A percentile compares a stretch with the other conserved stretches of the same genome.
Conservation (phyloP, 1,140 invertebrate genomes). For the Apis dorsata region DNA sequence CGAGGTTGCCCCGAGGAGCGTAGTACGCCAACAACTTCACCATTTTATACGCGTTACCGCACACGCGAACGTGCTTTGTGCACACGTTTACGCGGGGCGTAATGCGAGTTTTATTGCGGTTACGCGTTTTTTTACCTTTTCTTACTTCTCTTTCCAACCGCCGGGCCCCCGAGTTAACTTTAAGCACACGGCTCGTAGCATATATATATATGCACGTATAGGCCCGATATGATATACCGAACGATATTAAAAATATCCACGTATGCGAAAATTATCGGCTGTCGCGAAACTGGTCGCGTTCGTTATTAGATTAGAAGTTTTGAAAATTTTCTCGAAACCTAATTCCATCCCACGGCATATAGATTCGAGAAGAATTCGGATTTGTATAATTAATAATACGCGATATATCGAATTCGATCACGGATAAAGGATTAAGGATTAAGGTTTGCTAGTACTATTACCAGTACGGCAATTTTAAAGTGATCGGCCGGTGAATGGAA, state of each 20-base stretch:
- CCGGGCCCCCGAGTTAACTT: background rate
- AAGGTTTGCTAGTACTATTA: too few species aligned
- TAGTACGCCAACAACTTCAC: conserved; percentile 26
- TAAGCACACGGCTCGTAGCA: background rate
- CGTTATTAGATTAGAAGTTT: too few species aligned
- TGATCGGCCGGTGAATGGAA: background rate
- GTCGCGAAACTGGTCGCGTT: background rate
- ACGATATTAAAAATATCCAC: conserved; percentile 48
- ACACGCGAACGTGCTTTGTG: conserved; percentile 55
- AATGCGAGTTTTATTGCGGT: conserved; percentile 61
- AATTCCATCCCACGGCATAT: too few species aligned
- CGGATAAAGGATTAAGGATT: too few species aligned
- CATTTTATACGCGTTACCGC: conserved; percentile 48
- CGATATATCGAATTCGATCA: too few species aligned
- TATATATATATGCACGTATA: too few species aligned
- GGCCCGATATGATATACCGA: conserved; percentile 28
- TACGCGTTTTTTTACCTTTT: conserved; percentile 56
- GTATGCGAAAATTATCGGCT: conserved; percentile 45
- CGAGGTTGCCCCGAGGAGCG: conserved; percentile 3
- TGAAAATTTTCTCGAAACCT: too few species aligned
- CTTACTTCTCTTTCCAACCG: conserved; percentile 36
- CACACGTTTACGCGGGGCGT: conserved; percentile 55
- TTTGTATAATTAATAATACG: too few species aligned
- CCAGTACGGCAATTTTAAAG: too few species aligned
- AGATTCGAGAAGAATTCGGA: too few species aligned